A percentile compares a stretch with the other conserved stretches of the same genome.
Conservation (phyloP, 2,113 vertebrate genomes). For the Anser brachyrhynchus region DNA sequence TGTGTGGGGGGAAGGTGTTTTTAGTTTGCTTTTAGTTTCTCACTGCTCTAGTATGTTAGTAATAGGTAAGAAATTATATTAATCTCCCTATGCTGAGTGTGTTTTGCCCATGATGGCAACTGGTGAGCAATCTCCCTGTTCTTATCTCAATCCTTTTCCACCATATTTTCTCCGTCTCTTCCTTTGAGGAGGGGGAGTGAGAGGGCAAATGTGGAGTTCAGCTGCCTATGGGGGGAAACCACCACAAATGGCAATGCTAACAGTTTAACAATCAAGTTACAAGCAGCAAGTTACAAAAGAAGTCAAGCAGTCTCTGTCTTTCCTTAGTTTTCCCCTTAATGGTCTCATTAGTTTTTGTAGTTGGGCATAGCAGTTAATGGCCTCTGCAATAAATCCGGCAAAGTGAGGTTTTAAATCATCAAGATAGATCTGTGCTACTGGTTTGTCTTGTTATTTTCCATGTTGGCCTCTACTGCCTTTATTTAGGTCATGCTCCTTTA, state of each 20-base stretch:
- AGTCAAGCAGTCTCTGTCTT: conserved; percentile 51
- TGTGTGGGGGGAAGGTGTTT: too few species aligned
- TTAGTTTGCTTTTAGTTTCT: too few species aligned
- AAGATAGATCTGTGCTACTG: conserved; percentile 25
- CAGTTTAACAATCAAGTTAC: conserved; percentile 65
- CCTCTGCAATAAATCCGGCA: conserved; percentile 64
- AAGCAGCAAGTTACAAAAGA: conserved; percentile 38
- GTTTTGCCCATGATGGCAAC: too few species aligned
- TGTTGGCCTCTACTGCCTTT: conserved; percentile 18
- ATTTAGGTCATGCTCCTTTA: conserved; percentile 23
- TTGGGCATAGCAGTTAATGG: conserved; percentile 65
- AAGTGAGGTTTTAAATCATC: conserved; percentile 49
- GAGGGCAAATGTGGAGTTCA: too few species aligned
- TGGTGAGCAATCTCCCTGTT: too few species aligned
- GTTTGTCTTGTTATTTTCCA: conserved; percentile 47
- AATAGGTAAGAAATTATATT: too few species aligned
- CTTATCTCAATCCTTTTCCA: too few species aligned
- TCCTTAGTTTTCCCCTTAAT: conserved; percentile 65
- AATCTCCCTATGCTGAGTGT: too few species aligned
- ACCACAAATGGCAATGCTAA: conserved; percentile 33
- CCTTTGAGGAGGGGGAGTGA: too few species aligned
- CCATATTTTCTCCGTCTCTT: too few species aligned
- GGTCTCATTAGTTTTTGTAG: conserved; percentile 73
- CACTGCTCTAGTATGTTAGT: too few species aligned
- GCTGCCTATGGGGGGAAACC: too few species aligned